These are phyloP conservation scores for Aegotheles bennettii DNA, from an alignment of 2,113 vertebrate species.

Conservation along the genomic window DNA sequence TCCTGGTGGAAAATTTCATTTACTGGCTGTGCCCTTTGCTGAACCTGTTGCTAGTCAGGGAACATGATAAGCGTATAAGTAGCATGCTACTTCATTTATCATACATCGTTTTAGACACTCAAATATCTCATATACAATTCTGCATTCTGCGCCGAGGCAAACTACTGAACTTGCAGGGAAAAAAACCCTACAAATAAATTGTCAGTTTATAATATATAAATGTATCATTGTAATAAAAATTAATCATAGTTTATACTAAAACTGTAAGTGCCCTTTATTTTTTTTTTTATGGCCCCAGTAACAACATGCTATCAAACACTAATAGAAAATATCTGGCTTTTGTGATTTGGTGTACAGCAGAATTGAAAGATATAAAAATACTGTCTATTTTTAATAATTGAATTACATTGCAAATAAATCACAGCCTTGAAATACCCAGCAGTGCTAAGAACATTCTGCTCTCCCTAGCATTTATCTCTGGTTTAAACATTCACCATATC, in stretches of 20 bases:
- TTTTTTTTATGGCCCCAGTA: slow-evolving; percentile 49
- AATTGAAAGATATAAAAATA: slow-evolving; percentile 67
- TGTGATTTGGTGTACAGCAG: slow-evolving; percentile 53
- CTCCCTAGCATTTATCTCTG: neutral
- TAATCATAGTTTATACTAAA: slow-evolving; percentile 67
- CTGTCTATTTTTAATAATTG: slow-evolving; percentile 70
- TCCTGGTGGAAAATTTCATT: slow-evolving; percentile 99
- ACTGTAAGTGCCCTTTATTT: slow-evolving; percentile 36
- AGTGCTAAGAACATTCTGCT: neutral
- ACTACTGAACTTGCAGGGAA: slow-evolving; percentile 81
- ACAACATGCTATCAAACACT: slow-evolving; percentile 59
- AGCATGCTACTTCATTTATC: slow-evolving; percentile 98
- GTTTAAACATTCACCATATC: neutral
- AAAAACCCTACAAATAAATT: slow-evolving; percentile 78
- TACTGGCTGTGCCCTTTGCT: slow-evolving; percentile 97
- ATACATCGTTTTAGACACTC: slow-evolving; percentile 94
- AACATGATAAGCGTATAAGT: slow-evolving; percentile 99
- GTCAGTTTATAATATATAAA: slow-evolving; percentile 77
- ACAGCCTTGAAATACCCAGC: neutral
- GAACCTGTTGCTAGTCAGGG: slow-evolving; percentile 99
- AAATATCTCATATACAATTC: slow-evolving; percentile 94
- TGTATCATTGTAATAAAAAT: slow-evolving; percentile 73
- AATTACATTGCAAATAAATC: slow-evolving; percentile 68
- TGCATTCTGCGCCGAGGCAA: slow-evolving; percentile 77
- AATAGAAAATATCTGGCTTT: slow-evolving; percentile 61